Evolutionary conservation across 35 echinoderm and acorn worm genomes (phyloP), one percentile per base, ranked within the genome.

Genomic region (Diadema setosum): DNA sequence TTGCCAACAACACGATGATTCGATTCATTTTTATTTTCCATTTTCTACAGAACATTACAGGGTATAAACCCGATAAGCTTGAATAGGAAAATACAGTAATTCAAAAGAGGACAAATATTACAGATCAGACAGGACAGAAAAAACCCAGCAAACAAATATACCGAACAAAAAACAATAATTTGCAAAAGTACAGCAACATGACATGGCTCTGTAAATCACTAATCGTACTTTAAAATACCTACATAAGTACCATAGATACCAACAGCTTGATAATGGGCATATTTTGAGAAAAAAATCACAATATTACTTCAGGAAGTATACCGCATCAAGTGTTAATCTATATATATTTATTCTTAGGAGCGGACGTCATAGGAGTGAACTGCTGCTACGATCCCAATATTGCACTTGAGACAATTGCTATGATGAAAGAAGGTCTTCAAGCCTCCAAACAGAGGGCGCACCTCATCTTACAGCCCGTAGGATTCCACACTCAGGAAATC

Each of bases 291-390:
- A 17, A 65, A 25, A n/a, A 67, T 60, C 14, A 55, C 5, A 34
- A 67, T 34, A 11, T 33, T 67, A 31, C 25, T n/a, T n/a, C n/a
- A n/a, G n/a, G n/a, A n/a, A n/a, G n/a, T n/a, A n/a, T n/a, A n/a
- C n/a, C n/a, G n/a, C n/a, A n/a, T n/a, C n/a, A n/a, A n/a, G n/a
- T n/a, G n/a, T n/a, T n/a, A n/a, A n/a, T n/a, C n/a, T n/a, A n/a
- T n/a, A 30, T 86, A 23, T 35, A 83, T 69, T 14, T 27, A 84
- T 50, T 12, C 45, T 20, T 78, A 96, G 94, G 94, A 52, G 90
- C 90, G n/a, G 91, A 96, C 63, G 70, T 93, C 15, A 39, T 96
- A 27, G 94, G 94, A 4, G 81, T 96, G 6, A 96, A 96, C 73
- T 96, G 94, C 70, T 63, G 57, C 26, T 96, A 73, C 88, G 94